Base-by-base conservation (phyloP, 2,113 vertebrate species). In the Oostethus manadensis region DNA sequence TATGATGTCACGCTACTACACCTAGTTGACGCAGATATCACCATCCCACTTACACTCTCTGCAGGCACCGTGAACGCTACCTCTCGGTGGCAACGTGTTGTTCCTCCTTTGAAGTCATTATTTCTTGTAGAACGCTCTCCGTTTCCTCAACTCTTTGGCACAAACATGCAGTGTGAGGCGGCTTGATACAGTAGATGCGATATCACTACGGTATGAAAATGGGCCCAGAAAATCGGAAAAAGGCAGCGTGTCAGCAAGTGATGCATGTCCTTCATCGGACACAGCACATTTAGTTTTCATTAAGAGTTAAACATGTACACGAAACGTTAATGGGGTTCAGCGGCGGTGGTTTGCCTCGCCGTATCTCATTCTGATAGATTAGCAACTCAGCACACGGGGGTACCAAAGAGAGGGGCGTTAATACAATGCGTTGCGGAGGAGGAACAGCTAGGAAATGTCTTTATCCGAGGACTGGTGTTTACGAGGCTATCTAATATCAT, bases 261-360 rank as follows among this genome's bases (percentile, higher is more conserved):
- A 91, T 88, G 81, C 80, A 90, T 88, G 84, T 68, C 84, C 81
- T 84, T 91, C 88, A 89, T 90, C 84, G 87, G 88, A 89, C 84
- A 90, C 89, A 89, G 86, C 89, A 90, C 89, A 91, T 90, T 91
- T 90, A 85, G 85, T 88, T 91, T 91, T 89, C 89, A 90, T 91
- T 91, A 91, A 88, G 88, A 89, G 86, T 89, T 89, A 88, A 90
- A 91, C 81, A 85, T 83, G 86, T 87, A 90, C 89, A 88, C 66
- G 83, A 81, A 84, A 86, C 87, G 87, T 89, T 90, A 90, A 86
- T 79, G 66, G 85, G 84, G 86, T 89, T 90, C 86, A 84, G 74
- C 64, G 48, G 74, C 71, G 49, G 71, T 47, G 67, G 66, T 64
- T 61, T 66, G 79, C 76, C 68, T 74, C 73, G 51, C 76, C 77